These are phyloP conservation scores for Andrena hattorfiana DNA, from an alignment of 2,888 invertebrate genomes.

Conservation along the genomic window DNA sequence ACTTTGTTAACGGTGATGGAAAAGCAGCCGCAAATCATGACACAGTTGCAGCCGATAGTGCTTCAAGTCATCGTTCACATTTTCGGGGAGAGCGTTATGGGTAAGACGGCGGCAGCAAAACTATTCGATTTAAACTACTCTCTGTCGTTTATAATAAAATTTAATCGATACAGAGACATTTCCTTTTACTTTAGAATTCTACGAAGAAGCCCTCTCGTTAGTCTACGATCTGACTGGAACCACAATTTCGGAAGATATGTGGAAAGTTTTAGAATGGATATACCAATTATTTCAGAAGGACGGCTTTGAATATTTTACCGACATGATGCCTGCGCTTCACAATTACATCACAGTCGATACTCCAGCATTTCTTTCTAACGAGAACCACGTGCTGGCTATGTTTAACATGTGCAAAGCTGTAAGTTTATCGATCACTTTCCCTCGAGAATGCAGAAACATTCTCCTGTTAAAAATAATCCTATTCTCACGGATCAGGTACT, in stretches of 20 bases:
- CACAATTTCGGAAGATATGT: constrained; percentile 96
- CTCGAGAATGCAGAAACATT: neutral
- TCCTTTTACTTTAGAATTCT: constrained; percentile 91
- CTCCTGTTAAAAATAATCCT: neutral
- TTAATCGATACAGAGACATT: neutral
- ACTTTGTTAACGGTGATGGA: constrained; percentile 98
- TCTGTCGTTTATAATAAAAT: no score
- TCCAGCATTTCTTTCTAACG: constrained; percentile 95
- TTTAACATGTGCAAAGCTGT: constrained; percentile 98
- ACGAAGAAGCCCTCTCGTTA: constrained; percentile 97
- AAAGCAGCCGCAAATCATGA: constrained; percentile 92
- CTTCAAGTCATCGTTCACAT: constrained; percentile 95
- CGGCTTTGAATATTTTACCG: constrained; percentile 97
- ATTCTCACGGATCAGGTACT: constrained; percentile 85
- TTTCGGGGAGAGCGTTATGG: constrained; percentile 92
- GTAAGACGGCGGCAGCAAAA: constrained; percentile 83
- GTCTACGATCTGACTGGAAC: constrained; percentile 96
- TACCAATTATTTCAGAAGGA: constrained; percentile 97
- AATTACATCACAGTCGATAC: constrained; percentile 99
- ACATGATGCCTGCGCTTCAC: constrained; percentile 99
- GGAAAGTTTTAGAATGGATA: constrained; percentile 96
- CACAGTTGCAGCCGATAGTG: constrained; percentile 95
- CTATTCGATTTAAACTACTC: no score
- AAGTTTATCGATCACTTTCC: constrained; percentile 76
- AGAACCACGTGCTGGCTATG: constrained; percentile 95